These are phyloP conservation scores for Barypeithes pellucidus DNA, from an alignment of 2,888 invertebrate genomes.

Conservation along the genomic window DNA sequence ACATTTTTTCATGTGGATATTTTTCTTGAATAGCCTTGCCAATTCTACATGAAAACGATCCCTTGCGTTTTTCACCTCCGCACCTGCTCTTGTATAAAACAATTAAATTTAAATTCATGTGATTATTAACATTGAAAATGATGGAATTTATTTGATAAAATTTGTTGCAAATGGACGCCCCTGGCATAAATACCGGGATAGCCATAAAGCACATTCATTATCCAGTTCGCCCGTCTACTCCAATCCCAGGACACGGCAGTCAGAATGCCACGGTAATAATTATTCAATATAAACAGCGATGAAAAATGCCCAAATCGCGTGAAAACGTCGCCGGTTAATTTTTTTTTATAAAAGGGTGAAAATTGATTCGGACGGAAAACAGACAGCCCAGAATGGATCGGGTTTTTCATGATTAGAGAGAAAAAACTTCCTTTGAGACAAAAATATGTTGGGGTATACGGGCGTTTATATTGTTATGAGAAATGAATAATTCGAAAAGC, in stretches of 20 bases:
- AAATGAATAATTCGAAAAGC: too few relatives aligned
- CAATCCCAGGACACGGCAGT: background rate
- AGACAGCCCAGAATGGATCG: background rate
- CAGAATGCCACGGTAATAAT: background rate
- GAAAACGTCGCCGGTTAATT: background rate
- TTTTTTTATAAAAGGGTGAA: slow-evolving; percentile 18
- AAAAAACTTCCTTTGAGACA: background rate
- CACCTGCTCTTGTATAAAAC: too few relatives aligned
- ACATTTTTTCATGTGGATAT: too few relatives aligned
- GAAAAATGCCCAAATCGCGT: slow-evolving; percentile 20
- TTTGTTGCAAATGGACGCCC: too few relatives aligned
- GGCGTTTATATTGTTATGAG: background rate
- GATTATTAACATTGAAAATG: too few relatives aligned
- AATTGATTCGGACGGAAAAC: slow-evolving; percentile 15
- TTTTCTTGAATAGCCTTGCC: too few relatives aligned
- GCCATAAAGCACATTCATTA: slow-evolving; percentile 1
- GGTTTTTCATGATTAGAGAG: background rate
- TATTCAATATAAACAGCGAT: slow-evolving; percentile 14
- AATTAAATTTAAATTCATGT: too few relatives aligned
- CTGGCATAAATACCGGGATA: too few relatives aligned
- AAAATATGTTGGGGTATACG: background rate
- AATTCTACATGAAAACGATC: too few relatives aligned
- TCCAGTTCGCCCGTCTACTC: background rate
- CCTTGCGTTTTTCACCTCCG: too few relatives aligned
- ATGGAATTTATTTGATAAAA: too few relatives aligned